Evolutionary conservation across 2,888 invertebrate genomes (phyloP).

Genomic region (Andrena minutula): DNA sequence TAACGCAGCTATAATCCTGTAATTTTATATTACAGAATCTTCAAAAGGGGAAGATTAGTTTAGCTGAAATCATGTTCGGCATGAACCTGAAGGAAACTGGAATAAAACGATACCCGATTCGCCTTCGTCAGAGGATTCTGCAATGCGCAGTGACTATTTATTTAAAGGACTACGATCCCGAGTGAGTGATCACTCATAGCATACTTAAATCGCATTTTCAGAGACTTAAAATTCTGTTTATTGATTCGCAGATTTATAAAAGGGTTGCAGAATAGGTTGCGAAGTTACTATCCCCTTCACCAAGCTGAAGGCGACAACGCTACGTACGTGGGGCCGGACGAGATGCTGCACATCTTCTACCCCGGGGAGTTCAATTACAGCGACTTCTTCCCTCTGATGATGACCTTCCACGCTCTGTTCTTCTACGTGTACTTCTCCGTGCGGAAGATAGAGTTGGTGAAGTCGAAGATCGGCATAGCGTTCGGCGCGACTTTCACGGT

Average conservation of each 20-base stretch:
- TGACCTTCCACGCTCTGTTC: conserved; percentile 94
- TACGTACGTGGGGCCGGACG: conserved; percentile 74
- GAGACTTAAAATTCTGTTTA: not conserved
- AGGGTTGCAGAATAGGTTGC: conserved; percentile 90
- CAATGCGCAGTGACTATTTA: conserved; percentile 96
- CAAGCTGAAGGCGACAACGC: conserved; percentile 85
- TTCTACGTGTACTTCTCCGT: conserved; percentile 98
- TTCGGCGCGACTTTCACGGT: conserved; percentile 96
- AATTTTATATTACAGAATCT: conserved; percentile 87
- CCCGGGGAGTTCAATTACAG: conserved; percentile 94
- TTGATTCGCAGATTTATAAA: conserved; percentile 88
- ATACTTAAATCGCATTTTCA: not conserved
- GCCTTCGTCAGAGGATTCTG: conserved; percentile 93
- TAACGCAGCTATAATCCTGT: not conserved
- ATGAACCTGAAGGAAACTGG: conserved; percentile 96
- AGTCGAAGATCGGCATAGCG: conserved; percentile 94
- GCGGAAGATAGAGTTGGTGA: conserved; percentile 96
- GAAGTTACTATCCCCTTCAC: conserved; percentile 90
- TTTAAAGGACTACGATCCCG: conserved; percentile 91
- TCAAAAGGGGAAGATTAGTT: conserved; percentile 93
- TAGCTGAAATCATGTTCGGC: conserved; percentile 96
- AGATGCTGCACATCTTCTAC: conserved; percentile 92
- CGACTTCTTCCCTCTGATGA: conserved; percentile 93
- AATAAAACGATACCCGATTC: conserved; percentile 94
- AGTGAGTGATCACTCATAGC: conserved; percentile 86